These are phyloP conservation scores for Elysia chlorotica DNA, from an alignment of 1,140 invertebrate species.

Conservation along the genomic window DNA sequence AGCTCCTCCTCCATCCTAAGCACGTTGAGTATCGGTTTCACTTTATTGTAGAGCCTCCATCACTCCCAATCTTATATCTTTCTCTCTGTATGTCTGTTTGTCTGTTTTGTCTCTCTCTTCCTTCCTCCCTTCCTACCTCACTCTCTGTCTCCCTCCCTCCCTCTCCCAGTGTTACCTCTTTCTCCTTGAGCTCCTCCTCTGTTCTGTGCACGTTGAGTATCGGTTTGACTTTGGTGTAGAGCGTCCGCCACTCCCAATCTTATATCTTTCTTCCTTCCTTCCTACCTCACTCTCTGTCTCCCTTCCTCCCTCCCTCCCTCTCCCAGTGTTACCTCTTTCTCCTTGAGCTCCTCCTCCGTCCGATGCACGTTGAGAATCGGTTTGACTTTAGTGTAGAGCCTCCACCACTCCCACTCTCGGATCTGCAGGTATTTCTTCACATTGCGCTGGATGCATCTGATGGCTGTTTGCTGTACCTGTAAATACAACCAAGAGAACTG, in stretches of 20 bases:
- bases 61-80: constrained; percentile 92
- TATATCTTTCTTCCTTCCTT: constrained; percentile 85
- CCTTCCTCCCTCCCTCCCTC: too few relatives aligned
- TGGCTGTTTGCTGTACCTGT: constrained; percentile 82
- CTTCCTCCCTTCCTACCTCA: too few relatives aligned
- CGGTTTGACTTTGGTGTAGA: constrained; percentile 87
- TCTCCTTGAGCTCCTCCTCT: constrained; percentile 84
- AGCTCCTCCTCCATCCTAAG: constrained; percentile 90
- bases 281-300: constrained; percentile 93
- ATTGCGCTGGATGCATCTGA: constrained; percentile 90
- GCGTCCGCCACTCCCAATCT: constrained; percentile 94
- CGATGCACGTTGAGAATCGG: constrained; percentile 90
- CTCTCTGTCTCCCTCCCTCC: too few relatives aligned
- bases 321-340: constrained; percentile 80
- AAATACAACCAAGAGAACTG: too few relatives aligned
- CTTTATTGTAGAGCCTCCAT: constrained; percentile 76
- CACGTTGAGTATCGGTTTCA: constrained; percentile 88
- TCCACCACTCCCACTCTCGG: constrained; percentile 94
- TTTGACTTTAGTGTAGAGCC: constrained; percentile 84
- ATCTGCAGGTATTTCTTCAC: constrained; percentile 88
- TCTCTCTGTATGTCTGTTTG: too few relatives aligned
- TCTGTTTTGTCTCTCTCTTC: too few relatives aligned
- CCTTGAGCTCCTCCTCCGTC: constrained; percentile 85
- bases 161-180: too few relatives aligned
- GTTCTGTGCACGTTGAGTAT: constrained; percentile 90